These are phyloP conservation scores for Pachydiplax longipennis DNA, from an alignment of 2,888 invertebrate genomes.

Conservation along the genomic window DNA sequence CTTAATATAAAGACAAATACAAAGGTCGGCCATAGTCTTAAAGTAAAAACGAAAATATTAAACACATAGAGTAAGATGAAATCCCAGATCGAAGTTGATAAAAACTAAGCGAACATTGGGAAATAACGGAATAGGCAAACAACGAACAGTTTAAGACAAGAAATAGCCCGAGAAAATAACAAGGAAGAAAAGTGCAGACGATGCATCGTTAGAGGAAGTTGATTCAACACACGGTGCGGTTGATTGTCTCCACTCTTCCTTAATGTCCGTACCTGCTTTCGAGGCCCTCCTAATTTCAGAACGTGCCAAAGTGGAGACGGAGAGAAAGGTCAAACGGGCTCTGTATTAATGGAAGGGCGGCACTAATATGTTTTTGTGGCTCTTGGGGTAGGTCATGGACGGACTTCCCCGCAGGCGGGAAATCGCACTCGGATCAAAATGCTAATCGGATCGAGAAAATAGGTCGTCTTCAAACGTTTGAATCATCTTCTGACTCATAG, in stretches of 20 bases:
- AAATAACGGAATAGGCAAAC: neutral
- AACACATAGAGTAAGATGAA: too few relatives aligned
- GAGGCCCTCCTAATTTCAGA: neutral
- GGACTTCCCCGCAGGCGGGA: neutral
- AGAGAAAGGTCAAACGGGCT: neutral
- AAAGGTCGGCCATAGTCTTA: too few relatives aligned
- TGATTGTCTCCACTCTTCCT: neutral
- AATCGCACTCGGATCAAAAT: too few relatives aligned
- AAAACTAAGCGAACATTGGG: too few relatives aligned
- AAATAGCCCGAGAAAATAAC: too few relatives aligned
- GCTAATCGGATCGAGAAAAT: too few relatives aligned
- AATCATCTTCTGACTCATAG: too few relatives aligned
- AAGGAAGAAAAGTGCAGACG: too few relatives aligned
- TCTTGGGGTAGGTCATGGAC: neutral
- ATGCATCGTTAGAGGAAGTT: neutral
- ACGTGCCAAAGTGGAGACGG: neutral
- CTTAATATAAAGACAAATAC: too few relatives aligned
- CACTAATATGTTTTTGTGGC: neutral
- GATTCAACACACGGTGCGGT: neutral
- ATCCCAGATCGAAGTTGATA: too few relatives aligned
- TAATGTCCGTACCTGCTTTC: neutral
- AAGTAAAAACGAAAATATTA: too few relatives aligned
- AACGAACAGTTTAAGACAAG: neutral
- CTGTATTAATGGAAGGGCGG: neutral
- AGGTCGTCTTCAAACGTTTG: too few relatives aligned